Conservation (phyloP, 2,888 invertebrate genomes). For the Pyrgus malvae region DNA sequence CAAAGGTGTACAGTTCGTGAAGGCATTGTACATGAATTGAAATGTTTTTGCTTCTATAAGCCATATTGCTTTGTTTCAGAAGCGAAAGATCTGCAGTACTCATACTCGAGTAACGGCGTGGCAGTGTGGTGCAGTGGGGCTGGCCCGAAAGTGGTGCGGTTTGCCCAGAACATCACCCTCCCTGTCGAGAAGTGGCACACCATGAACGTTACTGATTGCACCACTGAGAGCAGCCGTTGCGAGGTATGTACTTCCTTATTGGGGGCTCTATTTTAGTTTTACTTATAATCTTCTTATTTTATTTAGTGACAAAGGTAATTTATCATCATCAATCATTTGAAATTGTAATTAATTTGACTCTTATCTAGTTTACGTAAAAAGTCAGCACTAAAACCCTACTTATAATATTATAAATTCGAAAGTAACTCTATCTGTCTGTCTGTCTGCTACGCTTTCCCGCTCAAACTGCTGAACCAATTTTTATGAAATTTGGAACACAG, state of each 20-base stretch:
- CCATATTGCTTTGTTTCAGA: constrained; percentile 38
- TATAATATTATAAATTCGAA: no score
- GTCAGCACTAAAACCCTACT: no score
- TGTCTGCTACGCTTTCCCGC: no score
- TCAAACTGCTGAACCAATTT: no score
- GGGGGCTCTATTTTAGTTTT: background rate
- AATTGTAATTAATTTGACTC: no score
- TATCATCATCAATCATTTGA: no score
- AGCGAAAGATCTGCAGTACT: constrained; percentile 49
- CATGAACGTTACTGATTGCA: constrained; percentile 50
- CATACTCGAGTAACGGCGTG: constrained; percentile 48
- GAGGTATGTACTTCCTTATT: background rate
- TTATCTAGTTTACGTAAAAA: no score
- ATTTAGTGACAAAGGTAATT: no score
- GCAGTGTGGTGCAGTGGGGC: constrained; percentile 46
- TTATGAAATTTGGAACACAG: no score
- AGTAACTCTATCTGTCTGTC: no score
- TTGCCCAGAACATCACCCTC: constrained; percentile 71
- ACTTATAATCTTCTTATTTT: background rate
- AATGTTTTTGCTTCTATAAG: background rate
- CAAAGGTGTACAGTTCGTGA: no score
- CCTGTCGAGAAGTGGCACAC: constrained; percentile 70
- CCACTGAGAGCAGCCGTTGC: constrained; percentile 44
- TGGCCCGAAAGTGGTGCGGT: constrained; percentile 72
- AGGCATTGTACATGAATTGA: no score